Evolutionary conservation across 2,888 invertebrate species (phyloP), one percentile per base, ranked within the genome.

Genomic region (Notodonta dromedarius): DNA sequence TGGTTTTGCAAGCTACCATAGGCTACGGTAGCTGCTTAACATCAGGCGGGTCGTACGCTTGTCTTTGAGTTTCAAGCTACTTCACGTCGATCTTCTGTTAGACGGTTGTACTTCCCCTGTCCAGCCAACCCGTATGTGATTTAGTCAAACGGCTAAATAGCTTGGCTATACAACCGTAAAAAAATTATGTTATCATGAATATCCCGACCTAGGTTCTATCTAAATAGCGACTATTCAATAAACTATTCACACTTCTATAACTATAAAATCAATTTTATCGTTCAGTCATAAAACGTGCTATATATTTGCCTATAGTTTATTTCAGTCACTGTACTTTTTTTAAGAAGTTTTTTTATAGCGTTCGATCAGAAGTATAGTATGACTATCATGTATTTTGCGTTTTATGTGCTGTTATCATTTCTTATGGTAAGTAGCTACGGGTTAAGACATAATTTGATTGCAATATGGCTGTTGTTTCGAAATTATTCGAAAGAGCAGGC

Each of bases 181-280:
- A 24, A 24, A 24, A 24, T 24, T 24, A 2, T 1, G 24, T 46
- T n/a, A 46, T n/a, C 13, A n/a, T 13, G n/a, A 46, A 46, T 46
- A 46, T 5, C 46, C 2, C 5, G 42, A 42, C 4, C 11, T 11
- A 11, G 4, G 5, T 5, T 32, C 24, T 24, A 51, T 24, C 51
- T 53, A 58, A 13, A 24, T 44, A 14, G 39, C 14, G 40, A 4
- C 51, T 44, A 52, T 57, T 52, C 40, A 67, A 59, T 64, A 42
- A 56, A 57, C 62, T 61, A 70, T 76, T 70, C 65, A 60, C 73
- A 79, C 78, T 82, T 72, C 76, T 70, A 84, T 80, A 76, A 76
- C 78, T 69, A 81, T 85, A 86, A 87, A 85, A 82, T 78, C 71
- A 67, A 72, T 77, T 83, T 90, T 85, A 88, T 79, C 80, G 76